Conservation (phyloP, 2,888 invertebrate genomes). For the Polydrusus tereticollis region DNA sequence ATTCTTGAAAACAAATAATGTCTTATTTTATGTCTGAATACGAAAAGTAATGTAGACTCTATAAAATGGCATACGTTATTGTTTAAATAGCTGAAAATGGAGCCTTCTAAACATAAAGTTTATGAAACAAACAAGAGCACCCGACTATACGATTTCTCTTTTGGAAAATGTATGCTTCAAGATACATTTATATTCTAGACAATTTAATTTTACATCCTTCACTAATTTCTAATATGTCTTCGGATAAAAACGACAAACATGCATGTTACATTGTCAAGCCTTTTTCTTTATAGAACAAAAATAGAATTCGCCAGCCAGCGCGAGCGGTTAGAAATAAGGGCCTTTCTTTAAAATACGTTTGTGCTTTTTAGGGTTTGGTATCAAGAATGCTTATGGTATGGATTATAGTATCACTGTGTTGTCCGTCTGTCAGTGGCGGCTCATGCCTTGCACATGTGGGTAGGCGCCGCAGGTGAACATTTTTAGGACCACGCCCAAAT, state of each 20-base stretch:
- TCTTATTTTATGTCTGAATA: neutral
- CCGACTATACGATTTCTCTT: neutral
- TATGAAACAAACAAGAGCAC: conserved; percentile 3
- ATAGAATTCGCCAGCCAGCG: too few relatives aligned
- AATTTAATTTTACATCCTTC: conserved; percentile 2
- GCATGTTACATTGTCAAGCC: neutral
- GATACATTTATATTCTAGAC: neutral
- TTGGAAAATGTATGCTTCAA: neutral
- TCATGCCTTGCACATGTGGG: too few relatives aligned
- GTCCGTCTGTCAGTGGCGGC: too few relatives aligned
- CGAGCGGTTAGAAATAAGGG: too few relatives aligned
- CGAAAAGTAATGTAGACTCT: neutral
- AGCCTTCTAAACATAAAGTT: conserved; percentile 2
- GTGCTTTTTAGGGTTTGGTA: too few relatives aligned
- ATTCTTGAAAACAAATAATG: too few relatives aligned
- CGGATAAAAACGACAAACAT: neutral
- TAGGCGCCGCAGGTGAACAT: too few relatives aligned
- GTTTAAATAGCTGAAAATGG: conserved; percentile 1
- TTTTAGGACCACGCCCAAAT: too few relatives aligned
- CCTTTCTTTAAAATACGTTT: too few relatives aligned
- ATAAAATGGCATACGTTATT: conserved; percentile 2
- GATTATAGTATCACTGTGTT: too few relatives aligned
- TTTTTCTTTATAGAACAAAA: neutral
- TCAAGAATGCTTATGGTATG: too few relatives aligned
- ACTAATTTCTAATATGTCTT: neutral